Percentiles rank a stretch among this genome's conserved stretches.
phyloP scores from a whole-genome alignment of 2,113 vertebrate genomes.

The Cyanoliseus patagonus region DNA sequence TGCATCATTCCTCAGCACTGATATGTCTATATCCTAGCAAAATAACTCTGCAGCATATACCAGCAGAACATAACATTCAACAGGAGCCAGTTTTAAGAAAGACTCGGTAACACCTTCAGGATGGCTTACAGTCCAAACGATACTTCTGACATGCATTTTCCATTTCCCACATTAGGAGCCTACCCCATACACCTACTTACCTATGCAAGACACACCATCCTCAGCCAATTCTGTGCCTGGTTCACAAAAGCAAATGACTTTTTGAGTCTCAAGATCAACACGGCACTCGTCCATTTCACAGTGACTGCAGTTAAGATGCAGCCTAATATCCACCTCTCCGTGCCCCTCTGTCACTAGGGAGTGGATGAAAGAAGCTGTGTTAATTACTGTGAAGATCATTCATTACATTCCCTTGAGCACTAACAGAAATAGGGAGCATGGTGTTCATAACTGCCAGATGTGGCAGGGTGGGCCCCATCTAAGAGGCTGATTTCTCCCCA shows the following conservation, averaged over 20 bases:
- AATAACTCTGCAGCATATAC: not conserved
- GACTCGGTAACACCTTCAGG: not conserved
- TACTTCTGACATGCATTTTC: not conserved
- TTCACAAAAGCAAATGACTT: conserved; percentile 89
- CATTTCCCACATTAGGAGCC: not conserved
- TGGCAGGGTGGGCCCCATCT: not conserved
- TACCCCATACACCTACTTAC: conserved; percentile 55
- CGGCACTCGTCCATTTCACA: conserved; percentile 91
- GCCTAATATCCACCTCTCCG: conserved; percentile 91
- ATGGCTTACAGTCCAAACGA: not conserved
- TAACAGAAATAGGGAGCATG: not conserved
- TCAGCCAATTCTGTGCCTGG: conserved; percentile 82
- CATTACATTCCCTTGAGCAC: not conserved
- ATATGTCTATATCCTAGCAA: not conserved
- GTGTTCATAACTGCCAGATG: not conserved
- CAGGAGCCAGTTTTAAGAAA: not conserved
- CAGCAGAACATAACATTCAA: not conserved
- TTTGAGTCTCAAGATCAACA: conserved; percentile 77
- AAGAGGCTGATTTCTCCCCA: not conserved
- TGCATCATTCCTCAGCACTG: not conserved
- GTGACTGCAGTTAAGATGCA: conserved; percentile 95
- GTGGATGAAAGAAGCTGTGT: conserved; percentile 28
- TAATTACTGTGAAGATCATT: not conserved
- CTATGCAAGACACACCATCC: conserved; percentile 87
- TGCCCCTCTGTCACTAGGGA: conserved; percentile 89